phyloP scores from a whole-genome alignment of 2,797 vertebrate species.

The Bovichtus diacanthus region DNA sequence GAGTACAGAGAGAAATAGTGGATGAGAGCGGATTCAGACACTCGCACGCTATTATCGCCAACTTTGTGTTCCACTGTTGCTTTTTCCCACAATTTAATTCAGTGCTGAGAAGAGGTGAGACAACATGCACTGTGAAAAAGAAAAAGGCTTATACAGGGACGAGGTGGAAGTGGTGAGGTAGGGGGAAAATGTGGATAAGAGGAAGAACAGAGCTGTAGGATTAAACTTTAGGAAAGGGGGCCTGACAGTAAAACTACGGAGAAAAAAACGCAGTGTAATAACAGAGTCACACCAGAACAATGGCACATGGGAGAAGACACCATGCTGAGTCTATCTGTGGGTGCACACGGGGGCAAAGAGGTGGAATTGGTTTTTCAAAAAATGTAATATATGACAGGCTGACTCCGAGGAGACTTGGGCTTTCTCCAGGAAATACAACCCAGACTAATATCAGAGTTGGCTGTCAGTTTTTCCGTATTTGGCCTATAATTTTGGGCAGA shows the following conservation, averaged over 20 bases:
- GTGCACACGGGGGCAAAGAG: slow-evolving; percentile 23
- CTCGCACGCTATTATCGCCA: background rate
- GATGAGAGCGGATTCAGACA: slow-evolving; percentile 22
- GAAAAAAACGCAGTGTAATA: slow-evolving; percentile 44
- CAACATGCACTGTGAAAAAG: background rate
- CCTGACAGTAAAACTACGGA: slow-evolving; percentile 26
- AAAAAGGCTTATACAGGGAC: slow-evolving; percentile 5
- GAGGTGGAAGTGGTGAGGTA: slow-evolving; percentile 11
- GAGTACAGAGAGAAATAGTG: slow-evolving; percentile 11
- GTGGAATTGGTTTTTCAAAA: slow-evolving; percentile 36
- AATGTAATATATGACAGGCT: slow-evolving; percentile 20
- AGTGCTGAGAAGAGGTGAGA: slow-evolving; percentile 7
- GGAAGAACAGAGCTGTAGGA: slow-evolving; percentile 33
- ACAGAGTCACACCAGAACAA: slow-evolving; percentile 44
- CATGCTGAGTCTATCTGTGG: slow-evolving; percentile 8
- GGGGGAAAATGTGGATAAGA: slow-evolving; percentile 27
- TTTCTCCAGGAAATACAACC: slow-evolving; percentile 44
- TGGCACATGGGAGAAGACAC: slow-evolving; percentile 13
- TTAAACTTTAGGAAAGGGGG: slow-evolving; percentile 35
- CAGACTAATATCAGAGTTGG: slow-evolving; percentile 31
- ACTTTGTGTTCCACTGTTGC: background rate
- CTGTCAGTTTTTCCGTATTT: slow-evolving; percentile 44
- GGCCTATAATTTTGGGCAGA: slow-evolving; percentile 35
- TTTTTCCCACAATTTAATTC: slow-evolving; percentile 20
- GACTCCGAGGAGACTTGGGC: slow-evolving; percentile 18